Conservation (phyloP, 2,888 invertebrate species). For the Yponomeuta malinellus region DNA sequence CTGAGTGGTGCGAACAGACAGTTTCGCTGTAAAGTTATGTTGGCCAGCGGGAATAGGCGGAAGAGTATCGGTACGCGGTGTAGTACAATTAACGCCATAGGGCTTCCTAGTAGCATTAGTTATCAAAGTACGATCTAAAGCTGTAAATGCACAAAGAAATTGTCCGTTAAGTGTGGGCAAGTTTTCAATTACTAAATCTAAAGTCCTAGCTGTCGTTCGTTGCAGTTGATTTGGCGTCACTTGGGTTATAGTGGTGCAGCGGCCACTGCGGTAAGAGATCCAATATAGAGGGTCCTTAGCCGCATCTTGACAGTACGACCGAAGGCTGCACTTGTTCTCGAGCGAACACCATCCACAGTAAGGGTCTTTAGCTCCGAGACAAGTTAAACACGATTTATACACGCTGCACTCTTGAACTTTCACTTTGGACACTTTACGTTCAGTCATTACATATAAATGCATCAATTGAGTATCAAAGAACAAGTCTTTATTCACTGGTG, state of each 20-base stretch:
- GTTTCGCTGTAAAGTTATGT: slow-evolving; percentile 95
- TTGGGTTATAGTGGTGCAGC: slow-evolving; percentile 95
- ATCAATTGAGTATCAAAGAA: slow-evolving; percentile 93
- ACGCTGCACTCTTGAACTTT: slow-evolving; percentile 96
- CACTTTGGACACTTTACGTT: slow-evolving; percentile 93
- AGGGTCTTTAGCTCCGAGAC: slow-evolving; percentile 95
- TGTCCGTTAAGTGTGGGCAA: slow-evolving; percentile 93
- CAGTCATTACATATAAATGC: slow-evolving; percentile 96
- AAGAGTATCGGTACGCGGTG: slow-evolving; percentile 93
- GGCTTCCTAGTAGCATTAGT: slow-evolving; percentile 94
- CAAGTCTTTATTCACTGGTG: slow-evolving; percentile 91
- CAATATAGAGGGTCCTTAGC: slow-evolving; percentile 95
- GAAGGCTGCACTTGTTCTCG: slow-evolving; percentile 95
- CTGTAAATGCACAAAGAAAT: slow-evolving; percentile 95
- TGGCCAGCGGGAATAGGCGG: slow-evolving; percentile 95
- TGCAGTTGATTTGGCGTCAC: slow-evolving; percentile 94
- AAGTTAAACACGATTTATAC: slow-evolving; percentile 92
- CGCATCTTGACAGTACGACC: slow-evolving; percentile 93
- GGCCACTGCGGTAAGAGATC: slow-evolving; percentile 97
- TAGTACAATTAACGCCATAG: slow-evolving; percentile 95
- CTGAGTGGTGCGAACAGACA: slow-evolving; percentile 93
- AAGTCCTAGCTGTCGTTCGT: slow-evolving; percentile 92
- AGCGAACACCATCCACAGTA: slow-evolving; percentile 98
- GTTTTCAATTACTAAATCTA: slow-evolving; percentile 96
- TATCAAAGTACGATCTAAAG: slow-evolving; percentile 90